Percentiles rank a stretch among this genome's conserved stretches.
phyloP scores from a whole-genome alignment of 2,888 invertebrate genomes.

The Ceramica pisi region DNA sequence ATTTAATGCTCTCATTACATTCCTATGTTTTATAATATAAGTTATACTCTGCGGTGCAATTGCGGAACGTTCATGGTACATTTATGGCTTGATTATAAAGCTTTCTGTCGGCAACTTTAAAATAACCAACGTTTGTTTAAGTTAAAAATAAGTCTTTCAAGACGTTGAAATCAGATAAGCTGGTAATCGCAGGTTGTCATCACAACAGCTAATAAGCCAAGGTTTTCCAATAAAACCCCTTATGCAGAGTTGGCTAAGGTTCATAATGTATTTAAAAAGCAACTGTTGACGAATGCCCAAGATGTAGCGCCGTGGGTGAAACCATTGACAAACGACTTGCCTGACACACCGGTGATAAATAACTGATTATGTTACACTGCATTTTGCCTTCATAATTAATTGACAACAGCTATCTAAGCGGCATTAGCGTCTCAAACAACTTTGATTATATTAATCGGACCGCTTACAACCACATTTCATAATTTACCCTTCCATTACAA shows the following conservation, averaged over 20 bases:
- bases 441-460: conserved; percentile 74
- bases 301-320: conserved; percentile 86
- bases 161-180: conserved; percentile 87
- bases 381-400: conserved; percentile 89
- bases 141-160: conserved; percentile 81
- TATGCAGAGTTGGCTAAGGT: conserved; percentile 76
- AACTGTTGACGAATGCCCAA: conserved; percentile 83
- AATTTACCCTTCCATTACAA: conserved; percentile 75
- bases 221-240: conserved; percentile 74
- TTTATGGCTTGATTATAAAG: conserved; percentile 65
- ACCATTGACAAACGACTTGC: conserved; percentile 88
- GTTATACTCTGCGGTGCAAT: conserved; percentile 62
- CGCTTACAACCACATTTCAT: conserved; percentile 75
- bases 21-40: conserved; percentile 71
- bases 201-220: conserved; percentile 80
- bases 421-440: conserved; percentile 74
- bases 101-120: conserved; percentile 62
- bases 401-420: conserved; percentile 84
- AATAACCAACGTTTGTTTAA: conserved; percentile 71
- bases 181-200: conserved; percentile 86
- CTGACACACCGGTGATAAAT: conserved; percentile 89
- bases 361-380: conserved; percentile 90
- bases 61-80: conserved; percentile 63
- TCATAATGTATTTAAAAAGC: conserved; percentile 71
- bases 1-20: conserved; percentile 77